A percentile compares a stretch with the other conserved stretches of the same genome.
Conservation (phyloP, 2,888 invertebrate genomes). For the Parnassius apollo region DNA sequence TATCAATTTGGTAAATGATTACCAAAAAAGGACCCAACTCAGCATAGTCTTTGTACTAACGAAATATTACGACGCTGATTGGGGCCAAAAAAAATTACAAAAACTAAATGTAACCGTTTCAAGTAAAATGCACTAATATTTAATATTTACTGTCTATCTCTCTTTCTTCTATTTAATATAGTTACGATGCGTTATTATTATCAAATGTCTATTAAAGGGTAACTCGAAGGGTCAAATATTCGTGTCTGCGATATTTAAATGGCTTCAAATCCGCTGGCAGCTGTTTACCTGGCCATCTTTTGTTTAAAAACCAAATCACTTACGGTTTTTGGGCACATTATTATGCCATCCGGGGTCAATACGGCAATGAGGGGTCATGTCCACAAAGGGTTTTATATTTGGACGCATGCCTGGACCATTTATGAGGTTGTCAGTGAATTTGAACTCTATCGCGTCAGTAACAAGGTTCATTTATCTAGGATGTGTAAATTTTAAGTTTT, state of each 20-base stretch:
- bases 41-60: no score
- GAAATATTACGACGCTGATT: no score
- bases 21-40: no score
- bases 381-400: slow-evolving; percentile 38
- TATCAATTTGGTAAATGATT: no score
- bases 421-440: slow-evolving; percentile 22
- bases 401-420: slow-evolving; percentile 30
- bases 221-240: slow-evolving; percentile 32
- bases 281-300: slow-evolving; percentile 57
- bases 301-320: slow-evolving; percentile 37
- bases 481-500: slow-evolving; percentile 24
- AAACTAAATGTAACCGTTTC: no score
- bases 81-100: no score
- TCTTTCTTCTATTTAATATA: background rate
- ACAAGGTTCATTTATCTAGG: background rate
- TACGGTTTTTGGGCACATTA: slow-evolving; percentile 32
- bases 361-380: slow-evolving; percentile 39
- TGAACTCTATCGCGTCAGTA: slow-evolving; percentile 17
- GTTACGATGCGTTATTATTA: slow-evolving; percentile 1
- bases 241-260: slow-evolving; percentile 32
- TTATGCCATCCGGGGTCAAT: slow-evolving; percentile 36
- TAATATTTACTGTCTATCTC: no score
- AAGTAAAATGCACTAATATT: no score
- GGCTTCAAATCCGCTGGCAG: slow-evolving; percentile 44
- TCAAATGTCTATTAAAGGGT: slow-evolving; percentile 10